These are phyloP conservation scores for Lemur catta DNA, from an alignment of 2,797 vertebrate genomes.

Conservation along the genomic window DNA sequence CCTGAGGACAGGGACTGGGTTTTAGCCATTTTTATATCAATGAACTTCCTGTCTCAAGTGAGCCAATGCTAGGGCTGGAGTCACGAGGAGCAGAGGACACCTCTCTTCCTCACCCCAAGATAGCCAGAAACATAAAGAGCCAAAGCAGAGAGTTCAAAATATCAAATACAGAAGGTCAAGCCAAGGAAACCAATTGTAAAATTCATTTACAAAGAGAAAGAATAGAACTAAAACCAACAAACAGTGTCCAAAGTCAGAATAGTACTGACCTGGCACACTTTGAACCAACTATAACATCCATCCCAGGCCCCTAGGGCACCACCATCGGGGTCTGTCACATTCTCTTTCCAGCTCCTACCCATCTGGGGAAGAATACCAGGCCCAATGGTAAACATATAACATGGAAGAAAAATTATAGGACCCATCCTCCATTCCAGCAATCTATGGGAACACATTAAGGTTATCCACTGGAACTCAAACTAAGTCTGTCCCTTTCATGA, in stretches of 20 bases:
- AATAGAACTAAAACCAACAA: neutral
- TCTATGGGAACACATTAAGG: neutral
- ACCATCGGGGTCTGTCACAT: neutral
- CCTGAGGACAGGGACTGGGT: neutral
- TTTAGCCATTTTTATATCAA: neutral
- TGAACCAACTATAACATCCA: neutral
- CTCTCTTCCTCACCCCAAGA: neutral
- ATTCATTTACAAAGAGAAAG: neutral
- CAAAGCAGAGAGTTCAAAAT: neutral
- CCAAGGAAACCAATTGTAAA: neutral
- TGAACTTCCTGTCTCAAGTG: neutral
- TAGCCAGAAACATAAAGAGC: neutral
- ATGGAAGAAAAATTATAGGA: neutral
- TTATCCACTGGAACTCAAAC: neutral
- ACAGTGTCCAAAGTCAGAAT: neutral
- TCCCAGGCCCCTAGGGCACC: neutral
- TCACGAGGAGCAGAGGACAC: neutral
- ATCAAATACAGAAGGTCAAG: neutral
- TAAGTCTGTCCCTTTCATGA: neutral
- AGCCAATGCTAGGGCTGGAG: neutral
- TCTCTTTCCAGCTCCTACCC: neutral
- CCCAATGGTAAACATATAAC: neutral
- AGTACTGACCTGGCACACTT: neutral
- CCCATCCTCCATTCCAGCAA: neutral
- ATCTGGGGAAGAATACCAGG: neutral